Base-by-base conservation (phyloP, 2,888 invertebrate species). In the Diogma glabrata region DNA sequence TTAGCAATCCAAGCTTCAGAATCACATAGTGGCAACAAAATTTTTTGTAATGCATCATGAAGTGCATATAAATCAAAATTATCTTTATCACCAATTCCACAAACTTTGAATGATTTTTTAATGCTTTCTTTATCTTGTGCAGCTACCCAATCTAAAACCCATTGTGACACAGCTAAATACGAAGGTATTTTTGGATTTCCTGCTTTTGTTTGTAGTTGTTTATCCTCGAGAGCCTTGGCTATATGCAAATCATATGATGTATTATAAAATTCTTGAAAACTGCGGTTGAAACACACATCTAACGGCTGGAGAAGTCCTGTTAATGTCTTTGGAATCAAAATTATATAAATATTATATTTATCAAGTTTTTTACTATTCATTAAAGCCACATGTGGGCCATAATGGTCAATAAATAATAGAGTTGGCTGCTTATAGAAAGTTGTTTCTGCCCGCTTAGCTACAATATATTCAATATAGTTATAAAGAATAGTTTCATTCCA, bases 331-430 rank as follows among this genome's bases (percentile, higher is more conserved):
- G 47, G 47, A 17, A 47, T 47, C 47, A 26, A 26, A 24, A 47
- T 47, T 47, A 47, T 47, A 47, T 26, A 16, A 26, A 47, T 33
- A 7, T 33, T 47, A 47, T 30, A 22, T 47, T 47, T 47, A 30
- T 47, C 47, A 28, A 28, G 30, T 12, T 19, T 47, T 47, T 47
- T 47, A 30, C 47, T 47, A 30, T 47, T 47, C 12, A 47, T 30
- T 17, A 47, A 47, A 8, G 43, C 17, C 9, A 23, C 23, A 26
- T 24, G 24, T 24, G 26, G 24, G 26, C 24, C 47, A 47, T 47
- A 47, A 22, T 17, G 26, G 26, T 17, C 24, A 17, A 24, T 24
- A 24, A 24, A 14, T 33, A 33, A 33, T 16, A 33, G 40, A 17
- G 20, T 19, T 12, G 20, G 43, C 20, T 43, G 17, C 17, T 12